Evolutionary conservation across 2,113 vertebrate species (phyloP).

Genomic region (Centrocercus urophasianus): DNA sequence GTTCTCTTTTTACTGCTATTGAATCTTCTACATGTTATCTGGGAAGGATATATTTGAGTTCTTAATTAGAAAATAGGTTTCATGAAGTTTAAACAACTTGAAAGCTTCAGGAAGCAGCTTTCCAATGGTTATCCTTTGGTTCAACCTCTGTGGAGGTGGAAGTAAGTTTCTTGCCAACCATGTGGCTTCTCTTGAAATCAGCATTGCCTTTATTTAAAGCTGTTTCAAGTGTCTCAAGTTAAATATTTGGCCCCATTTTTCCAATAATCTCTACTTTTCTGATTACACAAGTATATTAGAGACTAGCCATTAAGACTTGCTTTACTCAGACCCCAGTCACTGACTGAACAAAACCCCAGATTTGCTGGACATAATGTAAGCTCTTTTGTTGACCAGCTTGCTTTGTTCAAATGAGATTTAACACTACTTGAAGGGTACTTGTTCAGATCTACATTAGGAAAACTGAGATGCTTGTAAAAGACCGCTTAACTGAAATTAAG

Average conservation of each 20-base stretch:
- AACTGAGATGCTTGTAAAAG: not conserved
- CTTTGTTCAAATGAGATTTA: not conserved
- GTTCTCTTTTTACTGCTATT: not conserved
- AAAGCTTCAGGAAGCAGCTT: constrained; percentile 44
- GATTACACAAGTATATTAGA: constrained; percentile 38
- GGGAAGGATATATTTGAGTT: constrained; percentile 7
- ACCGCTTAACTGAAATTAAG: not conserved
- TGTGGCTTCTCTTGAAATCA: constrained; percentile 25
- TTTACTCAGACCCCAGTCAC: not conserved
- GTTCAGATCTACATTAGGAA: not conserved
- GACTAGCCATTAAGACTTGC: not conserved
- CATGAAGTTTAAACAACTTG: constrained; percentile 7
- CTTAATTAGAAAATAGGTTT: constrained; percentile 25
- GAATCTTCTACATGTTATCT: not conserved
- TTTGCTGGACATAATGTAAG: not conserved
- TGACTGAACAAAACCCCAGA: not conserved
- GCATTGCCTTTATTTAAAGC: not conserved
- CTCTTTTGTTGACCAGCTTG: not conserved
- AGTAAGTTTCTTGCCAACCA: constrained; percentile 15
- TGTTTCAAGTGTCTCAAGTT: constrained; percentile 33
- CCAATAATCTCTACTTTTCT: constrained; percentile 52
- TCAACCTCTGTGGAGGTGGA: not conserved
- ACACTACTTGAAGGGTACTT: not conserved
- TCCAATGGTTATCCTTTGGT: constrained; percentile 15
- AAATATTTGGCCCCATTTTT: constrained; percentile 42